Conservation (phyloP, 2,888 invertebrate genomes). For the Agapostemon virescens region DNA sequence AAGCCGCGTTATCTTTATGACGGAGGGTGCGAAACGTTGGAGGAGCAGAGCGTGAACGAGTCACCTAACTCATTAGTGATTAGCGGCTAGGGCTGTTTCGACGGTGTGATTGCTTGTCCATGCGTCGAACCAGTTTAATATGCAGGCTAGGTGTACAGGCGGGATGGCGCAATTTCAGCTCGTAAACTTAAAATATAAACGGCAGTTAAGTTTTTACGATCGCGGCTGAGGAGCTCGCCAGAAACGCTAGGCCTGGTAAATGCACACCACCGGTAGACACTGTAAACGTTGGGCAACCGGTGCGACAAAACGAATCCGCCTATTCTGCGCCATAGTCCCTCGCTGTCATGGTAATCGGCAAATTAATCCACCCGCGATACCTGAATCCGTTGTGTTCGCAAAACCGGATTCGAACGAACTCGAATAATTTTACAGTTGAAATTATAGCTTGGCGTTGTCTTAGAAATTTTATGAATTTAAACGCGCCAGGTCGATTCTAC, state of each 20-base stretch:
- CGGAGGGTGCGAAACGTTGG: conserved; percentile 23
- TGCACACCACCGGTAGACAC: conserved; percentile 28
- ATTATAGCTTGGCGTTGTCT: background rate
- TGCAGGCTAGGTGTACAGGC: conserved; percentile 18
- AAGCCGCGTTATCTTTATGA: conserved; percentile 2
- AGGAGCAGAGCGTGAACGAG: conserved; percentile 21
- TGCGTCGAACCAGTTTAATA: conserved; percentile 50
- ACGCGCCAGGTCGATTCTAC: background rate
- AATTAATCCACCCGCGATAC: background rate
- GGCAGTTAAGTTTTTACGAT: conserved; percentile 57
- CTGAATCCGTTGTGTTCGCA: background rate
- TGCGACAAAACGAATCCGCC: conserved; percentile 27
- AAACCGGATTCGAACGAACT: background rate
- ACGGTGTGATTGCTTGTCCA: conserved; percentile 28
- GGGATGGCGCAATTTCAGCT: conserved; percentile 56
- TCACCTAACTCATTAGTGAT: conserved; percentile 53
- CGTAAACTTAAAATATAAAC: conserved; percentile 60
- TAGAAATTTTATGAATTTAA: too few species aligned
- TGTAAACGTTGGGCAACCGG: conserved; percentile 32
- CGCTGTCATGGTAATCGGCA: conserved; percentile 19
- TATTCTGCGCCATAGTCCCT: conserved; percentile 13
- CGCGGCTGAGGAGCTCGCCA: conserved; percentile 35
- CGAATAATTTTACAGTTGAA: background rate
- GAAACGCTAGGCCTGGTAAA: conserved; percentile 24
- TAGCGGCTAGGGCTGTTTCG: conserved; percentile 45